Conservation (phyloP, 2,888 invertebrate species). For the Tipula unca region DNA sequence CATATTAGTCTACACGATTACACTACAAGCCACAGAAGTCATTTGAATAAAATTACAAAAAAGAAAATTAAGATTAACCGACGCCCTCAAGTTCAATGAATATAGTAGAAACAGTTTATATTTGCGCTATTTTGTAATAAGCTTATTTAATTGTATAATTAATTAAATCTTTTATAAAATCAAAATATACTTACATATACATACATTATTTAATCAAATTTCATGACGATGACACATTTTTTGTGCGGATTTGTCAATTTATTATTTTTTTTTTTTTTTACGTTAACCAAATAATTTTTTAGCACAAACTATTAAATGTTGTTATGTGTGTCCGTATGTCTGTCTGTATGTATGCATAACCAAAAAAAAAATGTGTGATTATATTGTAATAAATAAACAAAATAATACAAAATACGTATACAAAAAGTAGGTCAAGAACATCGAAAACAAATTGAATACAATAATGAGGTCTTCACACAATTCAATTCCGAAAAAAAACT, state of each 20-base stretch:
- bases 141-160: background rate
- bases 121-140: background rate
- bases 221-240: background rate
- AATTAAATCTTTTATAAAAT: background rate
- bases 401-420: background rate
- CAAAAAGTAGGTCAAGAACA: background rate
- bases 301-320: background rate
- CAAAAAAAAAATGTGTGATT: background rate
- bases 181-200: background rate
- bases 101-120: background rate
- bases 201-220: background rate
- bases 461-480: slow-evolving; percentile 2
- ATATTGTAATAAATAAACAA: too few species aligned
- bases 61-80: background rate
- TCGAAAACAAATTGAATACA: background rate
- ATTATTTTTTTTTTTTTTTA: background rate
- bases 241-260: background rate
- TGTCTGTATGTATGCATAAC: background rate
- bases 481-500: background rate
- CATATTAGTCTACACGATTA: background rate
- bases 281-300: background rate
- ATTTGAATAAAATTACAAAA: background rate
- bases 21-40: background rate
- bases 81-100: background rate
- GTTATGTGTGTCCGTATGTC: background rate